Evolutionary conservation across 2,888 invertebrate species (phyloP).

Genomic region (Amiota mariae): DNA sequence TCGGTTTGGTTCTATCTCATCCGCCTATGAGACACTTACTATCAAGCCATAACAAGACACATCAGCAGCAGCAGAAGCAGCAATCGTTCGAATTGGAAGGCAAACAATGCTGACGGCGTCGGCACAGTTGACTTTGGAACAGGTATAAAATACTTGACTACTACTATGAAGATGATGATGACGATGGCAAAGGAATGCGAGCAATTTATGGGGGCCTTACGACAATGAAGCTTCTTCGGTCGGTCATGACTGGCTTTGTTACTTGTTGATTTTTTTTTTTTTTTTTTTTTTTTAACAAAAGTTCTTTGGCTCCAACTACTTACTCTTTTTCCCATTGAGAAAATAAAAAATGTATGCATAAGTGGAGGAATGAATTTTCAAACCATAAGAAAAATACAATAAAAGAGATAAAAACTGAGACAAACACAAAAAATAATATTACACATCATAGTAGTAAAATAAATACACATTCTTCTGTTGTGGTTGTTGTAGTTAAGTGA

Average conservation of each 20-base stretch:
- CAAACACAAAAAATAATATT: slow-evolving; percentile 16
- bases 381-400: slow-evolving; percentile 35
- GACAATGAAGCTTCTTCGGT: slow-evolving; percentile 5
- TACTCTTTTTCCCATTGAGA: slow-evolving; percentile 49
- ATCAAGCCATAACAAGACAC: background rate
- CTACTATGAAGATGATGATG: slow-evolving; percentile 18
- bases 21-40: too few species aligned
- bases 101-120: background rate
- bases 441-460: too few species aligned
- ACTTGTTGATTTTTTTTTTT: background rate
- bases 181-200: slow-evolving; percentile 55
- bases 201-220: slow-evolving; percentile 47
- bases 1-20: too few species aligned
- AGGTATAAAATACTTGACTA: slow-evolving; percentile 25
- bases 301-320: background rate
- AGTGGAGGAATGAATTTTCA: slow-evolving; percentile 53
- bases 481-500: too few species aligned
- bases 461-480: too few species aligned
- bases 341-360: slow-evolving; percentile 64
- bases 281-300: background rate
- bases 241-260: slow-evolving; percentile 12
- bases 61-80: background rate
- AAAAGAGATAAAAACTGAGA: slow-evolving; percentile 30
- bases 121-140: slow-evolving; percentile 14
- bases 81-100: slow-evolving; percentile 9